Base-by-base conservation (phyloP, 23 tunicate species). In the Clavelina lepadiformis region DNA sequence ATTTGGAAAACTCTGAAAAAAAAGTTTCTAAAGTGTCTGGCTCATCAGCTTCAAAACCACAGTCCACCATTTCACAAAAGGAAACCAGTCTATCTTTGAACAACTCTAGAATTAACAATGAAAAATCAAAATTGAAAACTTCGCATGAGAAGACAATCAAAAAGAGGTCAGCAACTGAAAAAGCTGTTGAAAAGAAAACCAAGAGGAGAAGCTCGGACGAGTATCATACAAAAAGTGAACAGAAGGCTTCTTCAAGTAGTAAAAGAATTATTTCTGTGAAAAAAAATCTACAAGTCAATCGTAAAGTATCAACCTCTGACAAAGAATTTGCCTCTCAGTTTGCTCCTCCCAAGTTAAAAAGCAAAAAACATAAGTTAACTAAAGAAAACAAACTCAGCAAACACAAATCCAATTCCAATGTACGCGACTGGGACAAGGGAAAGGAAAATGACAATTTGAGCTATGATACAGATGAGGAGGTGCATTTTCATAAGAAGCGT, bases 351-450 rank as follows among this genome's bases (percentile, higher is more conserved):
- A 72, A 72, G 28, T 36, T 33, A 2, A 61, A 74, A 34, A 74
- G 50, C 33, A 74, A 74, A 47, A 74, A 74, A 26, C 28, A 26
- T 13, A 54, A 69, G 32, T 19, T 69, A 61, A 46, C 69, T 6
- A 46, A 31, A 5, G 71, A 67, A 58, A 56, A 19, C 8, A 18
- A 26, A 54, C 5, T 8, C 15, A 37, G 61, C 22, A 58, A 30
- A 72, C 37, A 31, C 2, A 18, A 35, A 2, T 20, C 62, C 5
- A 7, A 25, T 31, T 63, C 1, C 13, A 13, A 19, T 25, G 68
- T 59, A 26, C 35, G 78, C 35, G 81, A 75, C 20, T 63, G 81
- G 72, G 72, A 75, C 47, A 33, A 57, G 1, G 37, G 56, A 26
- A 59, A 73, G 34, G 67, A 32, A 53, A 28, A 68, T n/a, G n/a